A percentile compares a stretch with the other conserved stretches of the same genome.
phyloP scores from a whole-genome alignment of 2,888 invertebrate genomes.

The Scaptomyza polygonia region DNA sequence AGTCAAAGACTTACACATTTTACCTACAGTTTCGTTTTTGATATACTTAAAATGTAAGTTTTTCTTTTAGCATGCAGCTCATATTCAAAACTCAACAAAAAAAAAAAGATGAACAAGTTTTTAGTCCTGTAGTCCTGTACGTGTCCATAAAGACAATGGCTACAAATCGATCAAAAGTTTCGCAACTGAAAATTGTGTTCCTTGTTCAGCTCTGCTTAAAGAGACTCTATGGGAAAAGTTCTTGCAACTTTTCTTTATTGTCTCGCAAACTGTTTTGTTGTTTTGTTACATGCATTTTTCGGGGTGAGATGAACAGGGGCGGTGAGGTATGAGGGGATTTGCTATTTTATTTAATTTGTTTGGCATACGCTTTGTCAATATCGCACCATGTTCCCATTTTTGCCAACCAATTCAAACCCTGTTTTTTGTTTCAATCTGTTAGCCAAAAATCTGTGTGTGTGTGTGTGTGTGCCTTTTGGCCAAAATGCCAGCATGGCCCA shows the following conservation, averaged over 20 bases:
- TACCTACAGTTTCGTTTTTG: slow-evolving; percentile 7
- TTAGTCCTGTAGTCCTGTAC: slow-evolving; percentile 34
- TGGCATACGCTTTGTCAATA: slow-evolving; percentile 77
- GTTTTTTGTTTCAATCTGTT: slow-evolving; percentile 4
- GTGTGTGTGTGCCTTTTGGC: slow-evolving; percentile 39
- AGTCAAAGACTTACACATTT: background rate
- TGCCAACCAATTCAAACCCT: background rate
- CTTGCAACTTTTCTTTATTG: slow-evolving; percentile 52
- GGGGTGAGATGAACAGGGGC: background rate
- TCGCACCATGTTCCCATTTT: slow-evolving; percentile 33
- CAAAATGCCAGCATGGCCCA: slow-evolving; percentile 66
- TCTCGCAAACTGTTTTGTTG: slow-evolving; percentile 42
- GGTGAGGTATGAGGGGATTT: background rate
- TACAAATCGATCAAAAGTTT: slow-evolving; percentile 69
- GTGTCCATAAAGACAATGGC: slow-evolving; percentile 57
- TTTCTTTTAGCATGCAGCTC: slow-evolving; percentile 6
- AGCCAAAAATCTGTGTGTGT: slow-evolving; percentile 16
- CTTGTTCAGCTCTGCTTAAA: slow-evolving; percentile 18
- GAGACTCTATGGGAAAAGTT: slow-evolving; percentile 41
- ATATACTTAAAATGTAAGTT: slow-evolving; percentile 22
- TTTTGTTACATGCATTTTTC: background rate
- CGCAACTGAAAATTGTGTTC: slow-evolving; percentile 30
- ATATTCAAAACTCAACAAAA: slow-evolving; percentile 5
- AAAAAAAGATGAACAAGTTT: background rate
- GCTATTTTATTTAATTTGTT: slow-evolving; percentile 73